These are phyloP conservation scores for Prionailurus bengalensis DNA, from an alignment of 2,113 vertebrate species.

Conservation along the genomic window DNA sequence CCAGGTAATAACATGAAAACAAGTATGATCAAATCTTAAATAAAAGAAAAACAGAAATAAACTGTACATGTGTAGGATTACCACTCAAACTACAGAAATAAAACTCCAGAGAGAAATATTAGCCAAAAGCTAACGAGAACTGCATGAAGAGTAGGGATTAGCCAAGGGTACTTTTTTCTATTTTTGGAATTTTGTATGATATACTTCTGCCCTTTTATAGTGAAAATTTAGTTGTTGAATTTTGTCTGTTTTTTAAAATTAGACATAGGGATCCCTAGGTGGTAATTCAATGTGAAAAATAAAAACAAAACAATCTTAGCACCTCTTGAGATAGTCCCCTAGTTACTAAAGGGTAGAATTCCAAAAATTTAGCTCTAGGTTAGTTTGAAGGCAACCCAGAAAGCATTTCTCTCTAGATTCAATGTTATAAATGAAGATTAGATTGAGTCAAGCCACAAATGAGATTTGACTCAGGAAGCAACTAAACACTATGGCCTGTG, in stretches of 20 bases:
- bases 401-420: conserved; percentile 25
- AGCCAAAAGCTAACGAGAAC: neutral
- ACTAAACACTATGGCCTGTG: neutral
- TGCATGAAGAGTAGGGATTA: neutral
- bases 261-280: neutral
- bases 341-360: conserved; percentile 1
- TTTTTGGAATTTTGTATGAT: neutral
- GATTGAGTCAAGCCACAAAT: neutral
- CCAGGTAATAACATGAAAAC: conserved; percentile 28
- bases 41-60: conserved; percentile 30
- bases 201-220: neutral
- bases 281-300: neutral
- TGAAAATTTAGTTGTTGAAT: neutral
- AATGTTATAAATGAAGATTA: conserved; percentile 26
- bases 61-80: neutral
- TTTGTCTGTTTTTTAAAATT: neutral
- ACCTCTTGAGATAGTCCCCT: neutral
- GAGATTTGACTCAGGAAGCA: neutral
- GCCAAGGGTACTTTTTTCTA: neutral
- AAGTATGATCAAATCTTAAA: neutral
- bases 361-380: neutral
- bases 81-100: neutral
- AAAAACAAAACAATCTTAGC: neutral
- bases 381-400: neutral
- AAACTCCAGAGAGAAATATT: neutral